Percentiles rank a stretch among this genome's conserved stretches.
Conservation (phyloP, 2,113 vertebrate species). For the Datnioides undecimradiatus region DNA sequence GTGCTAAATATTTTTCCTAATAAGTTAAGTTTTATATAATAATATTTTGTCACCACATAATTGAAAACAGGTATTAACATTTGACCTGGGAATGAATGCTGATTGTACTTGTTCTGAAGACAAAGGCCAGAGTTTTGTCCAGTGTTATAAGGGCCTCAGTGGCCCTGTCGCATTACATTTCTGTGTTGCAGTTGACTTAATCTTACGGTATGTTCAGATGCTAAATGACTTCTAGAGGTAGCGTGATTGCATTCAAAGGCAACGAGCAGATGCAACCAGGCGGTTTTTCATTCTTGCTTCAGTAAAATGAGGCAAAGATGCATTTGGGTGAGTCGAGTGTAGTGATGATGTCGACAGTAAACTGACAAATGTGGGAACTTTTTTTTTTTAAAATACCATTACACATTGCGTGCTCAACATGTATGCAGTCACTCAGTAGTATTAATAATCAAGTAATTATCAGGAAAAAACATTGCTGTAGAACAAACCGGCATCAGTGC, state of each 20-base stretch:
- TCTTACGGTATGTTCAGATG: neutral
- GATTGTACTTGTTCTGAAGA: no score
- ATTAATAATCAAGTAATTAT: neutral
- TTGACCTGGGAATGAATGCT: no score
- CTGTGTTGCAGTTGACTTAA: neutral
- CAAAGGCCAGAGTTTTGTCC: no score
- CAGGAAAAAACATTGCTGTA: constrained; percentile 6
- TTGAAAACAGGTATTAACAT: no score
- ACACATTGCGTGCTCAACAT: neutral
- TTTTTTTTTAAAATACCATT: neutral
- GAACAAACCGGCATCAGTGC: constrained; percentile 17
- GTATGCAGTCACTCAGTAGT: neutral
- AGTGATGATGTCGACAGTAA: neutral
- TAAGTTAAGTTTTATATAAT: no score
- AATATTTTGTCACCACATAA: no score
- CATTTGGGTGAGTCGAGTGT: neutral
- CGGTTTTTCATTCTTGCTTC: neutral
- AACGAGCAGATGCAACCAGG: neutral
- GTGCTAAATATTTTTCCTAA: no score
- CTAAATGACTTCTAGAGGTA: neutral
- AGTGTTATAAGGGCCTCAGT: no score
- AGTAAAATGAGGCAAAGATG: neutral
- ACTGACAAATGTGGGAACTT: neutral
- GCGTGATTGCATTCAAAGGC: neutral
- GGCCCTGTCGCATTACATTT: no score